Evolutionary conservation across 2,113 vertebrate species (phyloP).

Genomic region (Podocnemis expansa): DNA sequence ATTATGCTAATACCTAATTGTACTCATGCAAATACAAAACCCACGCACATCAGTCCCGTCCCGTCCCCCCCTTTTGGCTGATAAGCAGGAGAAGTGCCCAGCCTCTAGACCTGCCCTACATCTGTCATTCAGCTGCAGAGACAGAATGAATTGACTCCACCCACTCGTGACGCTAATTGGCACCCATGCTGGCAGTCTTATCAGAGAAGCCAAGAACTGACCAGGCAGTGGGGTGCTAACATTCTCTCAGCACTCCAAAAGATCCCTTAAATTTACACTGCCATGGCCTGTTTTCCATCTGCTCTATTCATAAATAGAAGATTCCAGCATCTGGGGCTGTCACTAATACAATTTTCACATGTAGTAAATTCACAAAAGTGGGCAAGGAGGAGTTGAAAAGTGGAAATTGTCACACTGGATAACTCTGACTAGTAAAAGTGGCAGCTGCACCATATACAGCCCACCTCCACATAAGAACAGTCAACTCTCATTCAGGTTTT

Average conservation of each 20-base stretch:
- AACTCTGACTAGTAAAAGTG: neutral
- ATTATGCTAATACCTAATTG: too few species aligned
- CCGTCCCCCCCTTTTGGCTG: too few species aligned
- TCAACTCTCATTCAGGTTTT: neutral
- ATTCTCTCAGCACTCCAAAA: neutral
- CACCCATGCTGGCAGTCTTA: neutral
- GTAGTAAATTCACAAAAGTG: neutral
- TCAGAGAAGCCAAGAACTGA: neutral
- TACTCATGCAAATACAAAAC: too few species aligned
- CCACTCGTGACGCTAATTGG: accelerated
- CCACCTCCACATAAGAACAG: neutral
- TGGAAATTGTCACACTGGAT: accelerated
- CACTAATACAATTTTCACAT: neutral
- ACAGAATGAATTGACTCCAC: neutral
- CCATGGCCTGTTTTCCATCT: neutral
- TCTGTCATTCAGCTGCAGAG: accelerated
- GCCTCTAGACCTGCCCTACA: too few species aligned
- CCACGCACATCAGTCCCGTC: too few species aligned
- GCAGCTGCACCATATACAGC: neutral
- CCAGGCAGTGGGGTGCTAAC: accelerated
- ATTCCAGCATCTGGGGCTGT: neutral
- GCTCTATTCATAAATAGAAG: neutral
- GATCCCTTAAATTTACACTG: neutral
- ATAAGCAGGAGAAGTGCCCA: too few species aligned
- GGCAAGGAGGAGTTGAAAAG: accelerated